Percentiles rank a stretch among this genome's conserved stretches.
Evolutionary conservation across 2,888 invertebrate genomes (phyloP).

Genomic region (Bugulina stolonifera): DNA sequence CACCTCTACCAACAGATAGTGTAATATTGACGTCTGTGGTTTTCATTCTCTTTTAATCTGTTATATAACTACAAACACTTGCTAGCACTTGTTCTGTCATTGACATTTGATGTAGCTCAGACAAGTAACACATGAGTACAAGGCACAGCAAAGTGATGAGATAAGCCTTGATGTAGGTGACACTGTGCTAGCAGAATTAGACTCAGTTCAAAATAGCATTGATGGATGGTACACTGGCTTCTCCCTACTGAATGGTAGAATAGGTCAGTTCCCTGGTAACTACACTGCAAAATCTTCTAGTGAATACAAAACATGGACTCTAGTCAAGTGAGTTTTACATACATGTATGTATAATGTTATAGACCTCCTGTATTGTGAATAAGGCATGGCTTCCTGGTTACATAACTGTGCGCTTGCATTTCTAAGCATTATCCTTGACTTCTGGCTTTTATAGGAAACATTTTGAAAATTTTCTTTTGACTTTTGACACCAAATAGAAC

Average conservation of each 20-base stretch:
- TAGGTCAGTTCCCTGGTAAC: conserved; percentile 73
- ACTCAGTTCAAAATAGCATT: conserved; percentile 64
- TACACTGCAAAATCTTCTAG: conserved; percentile 75
- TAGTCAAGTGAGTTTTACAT: conserved; percentile 64
- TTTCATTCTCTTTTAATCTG: too few species aligned
- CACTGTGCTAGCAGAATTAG: conserved; percentile 71
- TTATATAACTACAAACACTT: too few species aligned
- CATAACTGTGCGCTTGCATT: too few species aligned
- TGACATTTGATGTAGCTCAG: conserved; percentile 38
- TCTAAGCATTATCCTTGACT: too few species aligned
- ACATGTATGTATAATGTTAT: too few species aligned
- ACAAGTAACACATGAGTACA: conserved; percentile 55
- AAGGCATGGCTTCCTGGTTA: too few species aligned
- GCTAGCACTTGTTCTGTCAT: neutral
- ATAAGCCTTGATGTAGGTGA: conserved; percentile 78
- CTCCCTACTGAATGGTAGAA: conserved; percentile 74
- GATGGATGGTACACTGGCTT: conserved; percentile 85
- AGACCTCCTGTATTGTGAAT: too few species aligned
- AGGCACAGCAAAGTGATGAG: conserved; percentile 62
- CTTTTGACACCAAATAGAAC: too few species aligned
- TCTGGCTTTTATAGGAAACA: too few species aligned
- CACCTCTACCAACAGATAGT: too few species aligned
- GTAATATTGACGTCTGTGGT: too few species aligned
- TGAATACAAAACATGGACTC: conserved; percentile 85
- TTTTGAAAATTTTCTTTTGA: too few species aligned